Conservation (phyloP, 1,140 invertebrate genomes). For the Cyclargus thomasi region DNA sequence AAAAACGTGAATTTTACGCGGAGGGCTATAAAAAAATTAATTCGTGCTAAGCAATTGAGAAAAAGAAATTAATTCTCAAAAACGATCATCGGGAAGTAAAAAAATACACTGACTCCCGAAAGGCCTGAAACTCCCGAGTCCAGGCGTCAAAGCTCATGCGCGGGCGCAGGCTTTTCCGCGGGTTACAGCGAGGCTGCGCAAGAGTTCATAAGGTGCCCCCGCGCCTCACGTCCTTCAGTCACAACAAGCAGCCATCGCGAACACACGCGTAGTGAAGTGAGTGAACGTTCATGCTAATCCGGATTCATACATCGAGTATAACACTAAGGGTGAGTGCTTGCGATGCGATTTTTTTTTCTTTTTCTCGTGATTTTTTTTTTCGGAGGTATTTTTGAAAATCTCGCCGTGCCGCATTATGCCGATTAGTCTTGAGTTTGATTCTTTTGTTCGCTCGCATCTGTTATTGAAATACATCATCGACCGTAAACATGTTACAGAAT, state of each 20-base stretch:
- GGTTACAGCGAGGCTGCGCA: constrained; percentile 25
- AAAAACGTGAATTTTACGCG: too few species aligned
- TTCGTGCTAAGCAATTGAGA: too few species aligned
- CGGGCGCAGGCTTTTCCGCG: constrained; percentile 23
- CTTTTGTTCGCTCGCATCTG: constrained; percentile 60
- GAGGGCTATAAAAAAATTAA: too few species aligned
- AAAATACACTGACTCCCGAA: too few species aligned
- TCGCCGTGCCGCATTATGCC: constrained; percentile 45
- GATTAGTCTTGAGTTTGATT: constrained; percentile 64
- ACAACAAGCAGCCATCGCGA: constrained; percentile 49
- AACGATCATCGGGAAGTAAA: too few species aligned
- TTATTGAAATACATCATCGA: constrained; percentile 54
- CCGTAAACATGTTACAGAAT: constrained; percentile 44
- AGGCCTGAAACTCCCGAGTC: too few species aligned
- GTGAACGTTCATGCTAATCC: constrained; percentile 65
- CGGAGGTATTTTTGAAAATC: constrained; percentile 62
- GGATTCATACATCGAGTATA: constrained; percentile 56
- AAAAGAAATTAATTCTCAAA: too few species aligned
- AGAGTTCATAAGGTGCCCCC: constrained; percentile 55
- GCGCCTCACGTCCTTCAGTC: constrained; percentile 67
- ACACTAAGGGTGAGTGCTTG: constrained; percentile 51
- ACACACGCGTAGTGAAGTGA: constrained; percentile 63
- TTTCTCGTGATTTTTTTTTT: constrained; percentile 19
- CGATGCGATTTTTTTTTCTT: constrained; percentile 45
- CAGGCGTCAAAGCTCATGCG: constrained; percentile 25